A percentile compares a stretch with the other conserved stretches of the same genome.
phyloP scores from a whole-genome alignment of 2,113 vertebrate genomes.

The Pogona vitticeps region DNA sequence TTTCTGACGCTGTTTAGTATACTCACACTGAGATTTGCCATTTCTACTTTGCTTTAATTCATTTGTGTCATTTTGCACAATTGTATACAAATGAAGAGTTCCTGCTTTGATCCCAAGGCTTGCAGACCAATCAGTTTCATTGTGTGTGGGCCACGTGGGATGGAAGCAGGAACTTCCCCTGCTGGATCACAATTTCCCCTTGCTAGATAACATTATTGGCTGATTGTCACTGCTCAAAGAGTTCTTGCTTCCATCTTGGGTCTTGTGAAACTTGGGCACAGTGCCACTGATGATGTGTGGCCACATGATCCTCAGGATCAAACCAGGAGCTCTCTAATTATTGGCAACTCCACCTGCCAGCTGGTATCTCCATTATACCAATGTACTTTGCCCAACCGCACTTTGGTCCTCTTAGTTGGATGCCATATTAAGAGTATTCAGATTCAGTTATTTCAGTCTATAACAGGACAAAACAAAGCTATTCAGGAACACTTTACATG shows the following conservation, averaged over 20 bases:
- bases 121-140: no score
- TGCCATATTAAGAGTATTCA: background rate
- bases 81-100: background rate
- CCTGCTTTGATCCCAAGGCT: background rate
- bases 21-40: conserved; percentile 11
- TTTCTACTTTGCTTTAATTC: background rate
- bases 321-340: no score
- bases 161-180: background rate
- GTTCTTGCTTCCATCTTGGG: no score
- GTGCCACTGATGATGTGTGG: no score
- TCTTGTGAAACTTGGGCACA: no score
- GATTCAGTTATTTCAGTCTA: background rate
- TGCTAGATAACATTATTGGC: no score
- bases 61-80: background rate
- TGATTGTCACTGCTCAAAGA: no score
- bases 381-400: no score
- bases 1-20: background rate
- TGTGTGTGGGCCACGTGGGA: no score
- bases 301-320: no score
- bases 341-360: no score
- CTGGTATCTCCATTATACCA: no score
- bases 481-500: background rate
- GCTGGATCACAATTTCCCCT: background rate
- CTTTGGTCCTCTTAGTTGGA: background rate
- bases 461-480: background rate